A percentile compares a stretch with the other conserved stretches of the same genome.
These are phyloP conservation scores for Drosophila anceps DNA, from an alignment of 2,888 invertebrate genomes.

Conservation along the genomic window DNA sequence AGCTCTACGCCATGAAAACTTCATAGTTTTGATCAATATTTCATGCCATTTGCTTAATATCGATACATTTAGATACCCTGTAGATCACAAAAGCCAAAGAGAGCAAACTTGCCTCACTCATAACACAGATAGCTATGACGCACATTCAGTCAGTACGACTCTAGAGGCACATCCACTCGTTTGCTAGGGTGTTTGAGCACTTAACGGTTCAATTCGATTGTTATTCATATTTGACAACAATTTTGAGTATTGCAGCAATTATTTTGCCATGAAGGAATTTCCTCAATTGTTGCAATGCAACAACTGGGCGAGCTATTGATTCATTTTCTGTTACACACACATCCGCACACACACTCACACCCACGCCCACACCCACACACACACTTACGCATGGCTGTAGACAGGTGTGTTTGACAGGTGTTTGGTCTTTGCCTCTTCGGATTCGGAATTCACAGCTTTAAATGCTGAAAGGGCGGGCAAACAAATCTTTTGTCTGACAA, in stretches of 20 bases:
- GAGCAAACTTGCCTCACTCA: neutral
- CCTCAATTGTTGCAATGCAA: constrained; percentile 2
- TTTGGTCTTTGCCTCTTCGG: constrained; percentile 6
- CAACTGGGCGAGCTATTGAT: neutral
- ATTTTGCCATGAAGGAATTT: neutral
- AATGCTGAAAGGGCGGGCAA: neutral
- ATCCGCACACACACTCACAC: neutral
- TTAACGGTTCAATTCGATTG: neutral
- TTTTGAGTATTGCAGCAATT: constrained; percentile 2
- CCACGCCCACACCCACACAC: neutral
- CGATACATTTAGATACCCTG: neutral
- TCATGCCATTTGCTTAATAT: neutral
- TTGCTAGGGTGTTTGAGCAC: neutral
- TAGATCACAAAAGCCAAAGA: neutral
- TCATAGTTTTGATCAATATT: too few relatives aligned
- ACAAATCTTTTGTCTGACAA: constrained; percentile 4
- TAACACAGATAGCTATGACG: neutral
- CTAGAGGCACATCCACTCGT: neutral
- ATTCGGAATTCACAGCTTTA: constrained; percentile 2
- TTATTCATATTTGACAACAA: constrained; percentile 5
- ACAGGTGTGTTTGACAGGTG: constrained; percentile 11
- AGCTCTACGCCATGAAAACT: too few relatives aligned
- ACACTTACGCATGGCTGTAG: neutral
- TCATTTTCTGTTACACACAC: neutral
- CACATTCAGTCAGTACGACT: neutral